Evolutionary conservation across 37 sponge, comb jelly and placozoan species (phyloP), one percentile per base, ranked within the genome.

Genomic region (Axinella damicornis): DNA sequence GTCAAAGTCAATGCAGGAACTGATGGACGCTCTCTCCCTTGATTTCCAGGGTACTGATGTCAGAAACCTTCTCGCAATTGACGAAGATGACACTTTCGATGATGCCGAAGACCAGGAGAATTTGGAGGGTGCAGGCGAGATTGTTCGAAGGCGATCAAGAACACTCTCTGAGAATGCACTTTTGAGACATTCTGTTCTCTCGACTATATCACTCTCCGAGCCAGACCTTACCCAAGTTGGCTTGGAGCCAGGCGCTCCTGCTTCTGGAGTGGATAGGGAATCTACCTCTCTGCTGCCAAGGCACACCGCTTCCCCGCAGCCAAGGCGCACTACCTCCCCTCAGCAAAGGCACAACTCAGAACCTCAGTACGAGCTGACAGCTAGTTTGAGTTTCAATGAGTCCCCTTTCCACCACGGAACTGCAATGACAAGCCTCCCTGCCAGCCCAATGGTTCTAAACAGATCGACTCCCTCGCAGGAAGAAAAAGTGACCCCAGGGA

Each of bases 391-490:
- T 30, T 24, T 30, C 24, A 31, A 17, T 2, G 1, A 57, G 16
- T 57, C 57, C 15, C 76, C 59, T 30, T 76, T 76, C 58, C 61
- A 52, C 61, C 76, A 76, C 58, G 76, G 76, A 16, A 27, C 0
- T 28, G 76, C 76, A 31, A 58, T 76, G 76, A 76, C 52, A 57
- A 57, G 58, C 58, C 76, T 57, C 19, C 34, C 58, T n/a, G 53
- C 27, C 68, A 67, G 19, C 32, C 27, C 2, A 13, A 30, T 67
- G 33, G 9, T 67, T 1, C 19, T 67, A 30, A 31, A 31, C 33
- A 19, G 33, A 2, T 2, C 19, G 34, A 67, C 33, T 31, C 20
- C 2, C 19, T 11, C n/a, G 65, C 27, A 24, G 2, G 12, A 61
- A 27, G 58, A 20, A 76, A 58, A 32, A 16, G 0, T 0, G 57